These are phyloP conservation scores for Aegotheles bennettii DNA, from an alignment of 2,113 vertebrate genomes.

Conservation along the genomic window DNA sequence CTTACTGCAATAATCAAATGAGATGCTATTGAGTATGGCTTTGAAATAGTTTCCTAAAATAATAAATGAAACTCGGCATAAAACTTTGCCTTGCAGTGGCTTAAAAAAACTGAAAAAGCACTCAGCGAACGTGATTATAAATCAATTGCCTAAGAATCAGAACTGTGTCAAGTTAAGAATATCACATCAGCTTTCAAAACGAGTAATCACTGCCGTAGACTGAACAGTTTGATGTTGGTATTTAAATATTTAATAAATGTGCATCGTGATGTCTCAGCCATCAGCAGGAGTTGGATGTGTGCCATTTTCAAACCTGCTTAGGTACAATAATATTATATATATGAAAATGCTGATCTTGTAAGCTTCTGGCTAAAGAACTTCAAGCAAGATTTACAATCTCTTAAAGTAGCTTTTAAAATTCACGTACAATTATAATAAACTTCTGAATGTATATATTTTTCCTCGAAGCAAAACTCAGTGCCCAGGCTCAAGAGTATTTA, in stretches of 20 bases:
- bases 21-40: not conserved
- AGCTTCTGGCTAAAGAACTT: not conserved
- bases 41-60: conserved; percentile 48
- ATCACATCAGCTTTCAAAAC: not conserved
- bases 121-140: conserved; percentile 36
- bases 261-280: not conserved
- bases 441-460: not conserved
- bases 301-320: not conserved
- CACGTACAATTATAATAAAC: not conserved
- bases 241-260: not conserved
- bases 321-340: not conserved
- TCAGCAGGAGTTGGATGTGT: not conserved
- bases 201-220: not conserved
- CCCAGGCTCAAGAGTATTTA: not conserved
- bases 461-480: not conserved
- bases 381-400: not conserved
- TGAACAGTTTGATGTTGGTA: not conserved
- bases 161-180: not conserved
- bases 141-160: not conserved
- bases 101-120: conserved; percentile 27
- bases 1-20: not conserved
- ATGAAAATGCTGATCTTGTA: not conserved
- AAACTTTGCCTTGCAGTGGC: not conserved
- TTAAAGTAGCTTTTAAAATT: not conserved
- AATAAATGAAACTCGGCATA: not conserved